Conservation (phyloP, 2,113 vertebrate genomes). For the Melanerpes formicivorus region DNA sequence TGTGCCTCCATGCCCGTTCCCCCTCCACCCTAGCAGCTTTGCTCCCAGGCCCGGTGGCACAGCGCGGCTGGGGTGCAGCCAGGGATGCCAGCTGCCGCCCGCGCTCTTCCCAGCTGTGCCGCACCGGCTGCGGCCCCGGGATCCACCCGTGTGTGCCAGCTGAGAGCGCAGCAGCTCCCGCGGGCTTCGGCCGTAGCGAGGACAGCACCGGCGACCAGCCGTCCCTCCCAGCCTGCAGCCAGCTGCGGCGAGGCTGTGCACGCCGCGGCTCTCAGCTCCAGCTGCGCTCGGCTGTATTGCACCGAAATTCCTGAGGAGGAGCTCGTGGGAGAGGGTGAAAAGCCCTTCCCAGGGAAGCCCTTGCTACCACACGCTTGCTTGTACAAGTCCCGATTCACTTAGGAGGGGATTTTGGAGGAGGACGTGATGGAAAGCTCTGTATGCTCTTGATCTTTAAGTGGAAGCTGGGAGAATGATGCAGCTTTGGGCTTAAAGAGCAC, state of each 20-base stretch:
- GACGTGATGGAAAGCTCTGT: background rate
- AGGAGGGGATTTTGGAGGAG: background rate
- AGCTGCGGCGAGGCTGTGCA: background rate
- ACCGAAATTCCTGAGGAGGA: accelerated
- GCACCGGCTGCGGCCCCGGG: background rate
- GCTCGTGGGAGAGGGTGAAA: background rate
- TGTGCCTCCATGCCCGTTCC: background rate
- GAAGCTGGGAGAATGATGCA: background rate
- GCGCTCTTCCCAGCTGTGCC: background rate
- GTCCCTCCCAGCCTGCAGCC: background rate
- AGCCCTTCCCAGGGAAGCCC: background rate
- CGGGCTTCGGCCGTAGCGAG: accelerated
- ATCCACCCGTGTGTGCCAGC: background rate
- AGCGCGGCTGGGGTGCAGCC: background rate
- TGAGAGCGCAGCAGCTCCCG: background rate
- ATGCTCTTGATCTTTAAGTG: background rate
- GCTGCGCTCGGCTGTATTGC: background rate
- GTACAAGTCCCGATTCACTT: background rate
- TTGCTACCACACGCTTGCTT: accelerated
- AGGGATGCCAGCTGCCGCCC: background rate
- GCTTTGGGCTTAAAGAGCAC: background rate
- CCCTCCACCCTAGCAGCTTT: background rate
- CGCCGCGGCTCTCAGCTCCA: background rate
- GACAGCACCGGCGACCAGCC: accelerated
- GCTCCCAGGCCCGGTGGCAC: accelerated